Evolutionary conservation across 2,888 invertebrate species (phyloP), one percentile per base, ranked within the genome.

Genomic region (Lycaena phlaeas): DNA sequence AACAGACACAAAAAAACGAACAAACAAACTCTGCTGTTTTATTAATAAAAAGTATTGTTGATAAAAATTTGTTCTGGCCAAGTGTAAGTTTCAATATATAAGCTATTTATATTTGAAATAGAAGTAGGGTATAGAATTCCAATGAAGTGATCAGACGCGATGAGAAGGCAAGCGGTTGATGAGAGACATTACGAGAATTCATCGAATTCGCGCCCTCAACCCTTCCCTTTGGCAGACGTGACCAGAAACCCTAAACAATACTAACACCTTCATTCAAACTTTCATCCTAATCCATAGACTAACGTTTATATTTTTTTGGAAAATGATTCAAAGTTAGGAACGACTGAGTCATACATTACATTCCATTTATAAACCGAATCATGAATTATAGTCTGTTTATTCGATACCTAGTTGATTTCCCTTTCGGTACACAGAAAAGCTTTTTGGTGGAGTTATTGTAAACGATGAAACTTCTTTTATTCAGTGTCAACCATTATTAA

Each of bases 221-320:
- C 74, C 68, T 77, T 74, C 73, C 74, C 68, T 77, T 74, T 61
- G 56, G 48, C 45, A 46, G 54, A 75, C 77, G 77, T 77, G 76
- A 76, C 65, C 61, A 51, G 74, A 53, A 53, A 57, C 43, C 52
- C 49, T 55, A 64, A 62, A 69, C 68, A 60, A 34, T 9, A 18
- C 34, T 18, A 18, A 17, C 22, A 34, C 18, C 18, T 34, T 34
- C 12, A 22, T 22, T 22, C 22, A 22, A n/a, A n/a, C n/a, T n/a
- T n/a, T n/a, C n/a, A n/a, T n/a, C n/a, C n/a, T n/a, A n/a, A n/a
- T n/a, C n/a, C n/a, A n/a, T n/a, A n/a, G n/a, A n/a, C n/a, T n/a
- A n/a, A n/a, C n/a, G n/a, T n/a, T n/a, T n/a, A n/a, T n/a, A n/a
- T n/a, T n/a, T n/a, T n/a, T n/a, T n/a, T n/a, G n/a, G n/a, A n/a